Evolutionary conservation across 2,888 invertebrate genomes (phyloP), one percentile per base, ranked within the genome.

Genomic region (Cabera pusaria): DNA sequence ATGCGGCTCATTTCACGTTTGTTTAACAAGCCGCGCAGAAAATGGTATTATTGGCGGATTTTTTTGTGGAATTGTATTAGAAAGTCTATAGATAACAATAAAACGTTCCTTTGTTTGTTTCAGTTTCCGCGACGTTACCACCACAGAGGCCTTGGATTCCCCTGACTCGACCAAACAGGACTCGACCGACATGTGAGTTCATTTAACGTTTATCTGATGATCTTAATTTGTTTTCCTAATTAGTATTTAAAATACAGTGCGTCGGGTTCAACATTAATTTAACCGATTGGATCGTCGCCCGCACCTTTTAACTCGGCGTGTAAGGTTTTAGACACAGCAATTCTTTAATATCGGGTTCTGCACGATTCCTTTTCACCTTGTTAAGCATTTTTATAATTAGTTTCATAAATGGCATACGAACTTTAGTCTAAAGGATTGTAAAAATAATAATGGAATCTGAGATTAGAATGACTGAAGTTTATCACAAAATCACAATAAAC

Each of bases 131-230:
- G 66, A 93, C 95, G 58, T 92, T 93, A 78, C 98, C 98, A 60
- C 97, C 98, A 56, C 96, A 96, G 81, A 92, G 98, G 85, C 97
- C 97, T 72, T 98, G 98, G 98, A 95, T 98, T 76, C 96, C 96
- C 48, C 90, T 97, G 68, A 95, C 96, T 45, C 93, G 96, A 83
- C 97, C 97, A 49, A 95, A 96, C 79, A 93, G 95, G 84, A 93
- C 93, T 72, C 93, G 96, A 86, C 96, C 97, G 60, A 94, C 96
- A 75, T 97, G 97, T 97, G 91, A 95, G 95, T 94, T 70, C 17
- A 20, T 24, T 6, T 16, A 14, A 24, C 18, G 8, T n/a, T 29
- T 27, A 38, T 43, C 34, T 11, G 16, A 16, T 25, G 7, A 33
- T 38, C 34, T 39, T 29, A 23, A 27, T 26, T 11, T 7, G 19